phyloP scores from a whole-genome alignment of 2,113 vertebrate genomes.

The Salvelinus namaycush region DNA sequence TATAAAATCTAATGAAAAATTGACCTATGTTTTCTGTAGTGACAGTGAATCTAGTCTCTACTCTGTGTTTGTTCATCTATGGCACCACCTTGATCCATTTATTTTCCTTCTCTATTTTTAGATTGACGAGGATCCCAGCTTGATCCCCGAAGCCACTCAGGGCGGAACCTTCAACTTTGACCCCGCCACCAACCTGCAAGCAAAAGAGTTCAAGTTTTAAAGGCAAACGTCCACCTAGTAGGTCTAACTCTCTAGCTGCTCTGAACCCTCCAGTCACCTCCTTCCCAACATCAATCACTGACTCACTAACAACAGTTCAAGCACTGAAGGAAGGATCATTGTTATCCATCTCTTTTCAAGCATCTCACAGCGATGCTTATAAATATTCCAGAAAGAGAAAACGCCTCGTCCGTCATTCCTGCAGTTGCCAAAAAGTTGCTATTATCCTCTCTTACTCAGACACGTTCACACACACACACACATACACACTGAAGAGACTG shows the following conservation, averaged over 20 bases:
- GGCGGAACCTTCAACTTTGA: conserved; percentile 91
- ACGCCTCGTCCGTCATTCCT: conserved; percentile 81
- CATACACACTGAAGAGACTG: conserved; percentile 74
- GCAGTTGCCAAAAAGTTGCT: conserved; percentile 85
- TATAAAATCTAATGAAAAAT: no score
- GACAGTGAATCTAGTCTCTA: neutral
- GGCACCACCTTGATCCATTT: neutral
- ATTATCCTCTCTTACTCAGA: conserved; percentile 58
- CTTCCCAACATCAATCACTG: conserved; percentile 69
- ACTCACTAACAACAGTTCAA: conserved; percentile 4
- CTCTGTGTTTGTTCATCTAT: neutral
- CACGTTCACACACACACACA: conserved; percentile 62
- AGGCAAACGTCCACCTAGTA: conserved; percentile 44
- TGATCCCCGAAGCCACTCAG: conserved; percentile 88
- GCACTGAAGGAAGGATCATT: conserved; percentile 72
- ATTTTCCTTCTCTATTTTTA: conserved; percentile 29
- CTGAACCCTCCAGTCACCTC: conserved; percentile 69
- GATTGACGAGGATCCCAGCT: conserved; percentile 89
- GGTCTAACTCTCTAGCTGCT: conserved; percentile 76
- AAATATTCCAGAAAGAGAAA: conserved; percentile 58
- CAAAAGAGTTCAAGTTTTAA: conserved; percentile 94
- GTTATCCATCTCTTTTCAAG: conserved; percentile 73
- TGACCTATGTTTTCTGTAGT: no score
- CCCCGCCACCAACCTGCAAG: conserved; percentile 86
- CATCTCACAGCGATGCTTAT: conserved; percentile 78